phyloP scores from a whole-genome alignment of 2,797 vertebrate genomes.

The Tapera naevia region DNA sequence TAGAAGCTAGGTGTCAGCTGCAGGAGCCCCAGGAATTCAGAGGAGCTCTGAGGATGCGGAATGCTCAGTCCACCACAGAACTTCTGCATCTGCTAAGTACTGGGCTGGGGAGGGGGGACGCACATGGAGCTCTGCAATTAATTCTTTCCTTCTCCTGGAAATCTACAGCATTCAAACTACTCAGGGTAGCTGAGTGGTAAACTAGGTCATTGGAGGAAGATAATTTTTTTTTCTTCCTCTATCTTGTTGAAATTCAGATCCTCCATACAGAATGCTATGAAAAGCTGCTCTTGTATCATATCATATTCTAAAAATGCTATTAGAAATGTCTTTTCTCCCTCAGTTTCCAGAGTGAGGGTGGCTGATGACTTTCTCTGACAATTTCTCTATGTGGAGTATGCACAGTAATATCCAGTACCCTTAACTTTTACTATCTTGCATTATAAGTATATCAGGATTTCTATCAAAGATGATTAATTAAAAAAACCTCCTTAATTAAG shows the following conservation, averaged over 20 bases:
- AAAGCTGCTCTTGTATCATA: background rate
- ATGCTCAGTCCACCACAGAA: background rate
- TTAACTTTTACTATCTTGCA: background rate
- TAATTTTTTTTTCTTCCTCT: background rate
- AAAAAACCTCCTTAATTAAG: background rate
- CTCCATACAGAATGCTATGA: background rate
- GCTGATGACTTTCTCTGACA: background rate
- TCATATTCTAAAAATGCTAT: background rate
- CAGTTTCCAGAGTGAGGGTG: background rate
- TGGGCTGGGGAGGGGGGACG: background rate
- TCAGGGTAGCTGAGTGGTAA: background rate
- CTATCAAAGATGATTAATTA: background rate
- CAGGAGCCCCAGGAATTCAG: background rate
- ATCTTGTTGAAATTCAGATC: background rate
- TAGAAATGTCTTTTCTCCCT: background rate
- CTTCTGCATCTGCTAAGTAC: background rate
- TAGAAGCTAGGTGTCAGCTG: background rate
- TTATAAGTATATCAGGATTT: background rate
- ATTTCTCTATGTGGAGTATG: background rate
- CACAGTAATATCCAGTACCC: background rate
- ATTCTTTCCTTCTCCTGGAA: slow-evolving; percentile 1
- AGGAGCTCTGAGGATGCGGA: background rate
- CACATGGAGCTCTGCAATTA: background rate
- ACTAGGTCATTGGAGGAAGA: background rate
- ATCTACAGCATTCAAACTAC: background rate